Conservation (phyloP, 2,797 vertebrate species). For the Octomys mimax region DNA sequence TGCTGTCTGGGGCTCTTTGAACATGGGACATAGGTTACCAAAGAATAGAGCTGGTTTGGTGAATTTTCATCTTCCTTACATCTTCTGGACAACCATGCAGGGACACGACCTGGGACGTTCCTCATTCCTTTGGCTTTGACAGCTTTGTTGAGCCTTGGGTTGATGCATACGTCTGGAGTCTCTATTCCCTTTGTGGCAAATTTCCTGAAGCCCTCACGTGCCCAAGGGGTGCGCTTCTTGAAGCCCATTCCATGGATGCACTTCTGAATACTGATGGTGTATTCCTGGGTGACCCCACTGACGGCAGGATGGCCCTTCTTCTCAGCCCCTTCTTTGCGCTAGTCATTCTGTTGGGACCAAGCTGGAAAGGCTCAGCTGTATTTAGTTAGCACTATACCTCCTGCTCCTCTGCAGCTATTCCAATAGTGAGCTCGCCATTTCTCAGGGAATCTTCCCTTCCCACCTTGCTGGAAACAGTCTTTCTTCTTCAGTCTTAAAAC, state of each 20-base stretch:
- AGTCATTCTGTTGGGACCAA: neutral
- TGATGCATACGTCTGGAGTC: neutral
- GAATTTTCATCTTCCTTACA: constrained; percentile 99
- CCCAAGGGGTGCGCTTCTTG: constrained; percentile 96
- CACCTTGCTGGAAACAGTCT: neutral
- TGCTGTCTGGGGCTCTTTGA: constrained; percentile 92
- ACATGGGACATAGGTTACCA: constrained; percentile 98
- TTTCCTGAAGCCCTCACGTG: constrained; percentile 98
- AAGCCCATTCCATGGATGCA: constrained; percentile 98
- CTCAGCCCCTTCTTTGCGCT: constrained; percentile 90
- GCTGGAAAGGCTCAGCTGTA: neutral
- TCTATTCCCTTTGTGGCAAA: constrained; percentile 86
- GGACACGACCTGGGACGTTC: constrained; percentile 59
- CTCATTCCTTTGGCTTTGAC: neutral
- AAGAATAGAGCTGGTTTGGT: constrained; percentile 98
- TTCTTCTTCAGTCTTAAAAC: neutral
- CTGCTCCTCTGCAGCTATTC: neutral
- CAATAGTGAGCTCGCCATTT: neutral
- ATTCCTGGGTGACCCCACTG: constrained; percentile 98
- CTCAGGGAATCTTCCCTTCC: neutral
- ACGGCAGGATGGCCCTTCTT: constrained; percentile 99
- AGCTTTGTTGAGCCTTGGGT: neutral
- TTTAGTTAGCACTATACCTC: neutral
- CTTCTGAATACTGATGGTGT: constrained; percentile 99
- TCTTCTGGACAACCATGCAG: constrained; percentile 97